phyloP scores from a whole-genome alignment of 2,797 vertebrate genomes.

The Crax fasciolata region DNA sequence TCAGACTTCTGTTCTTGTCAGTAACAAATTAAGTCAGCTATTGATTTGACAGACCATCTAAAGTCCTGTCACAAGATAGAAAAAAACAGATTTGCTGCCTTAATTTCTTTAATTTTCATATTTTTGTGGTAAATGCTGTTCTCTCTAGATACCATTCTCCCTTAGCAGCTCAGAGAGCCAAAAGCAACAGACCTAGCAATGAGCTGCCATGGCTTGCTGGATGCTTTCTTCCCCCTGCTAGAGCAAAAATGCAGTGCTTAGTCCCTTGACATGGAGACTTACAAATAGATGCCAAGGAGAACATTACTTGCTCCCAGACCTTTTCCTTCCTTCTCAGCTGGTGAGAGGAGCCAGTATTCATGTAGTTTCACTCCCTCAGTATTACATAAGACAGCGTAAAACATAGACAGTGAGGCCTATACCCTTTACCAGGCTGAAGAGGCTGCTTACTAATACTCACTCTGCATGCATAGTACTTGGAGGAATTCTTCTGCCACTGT shows the following conservation, averaged over 20 bases:
- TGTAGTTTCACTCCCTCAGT: not conserved
- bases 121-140: not conserved
- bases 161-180: not conserved
- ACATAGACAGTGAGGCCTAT: not conserved
- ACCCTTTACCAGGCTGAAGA: rapidly evolving
- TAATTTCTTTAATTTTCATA: not conserved
- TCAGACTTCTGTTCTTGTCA: not conserved
- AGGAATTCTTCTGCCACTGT: not conserved
- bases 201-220: not conserved
- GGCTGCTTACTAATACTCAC: not conserved
- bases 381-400: not conserved
- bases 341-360: not conserved
- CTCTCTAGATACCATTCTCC: rapidly evolving
- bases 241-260: not conserved
- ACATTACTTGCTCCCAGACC: rapidly evolving
- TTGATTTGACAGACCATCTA: not conserved
- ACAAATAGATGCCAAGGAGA: not conserved
- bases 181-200: not conserved
- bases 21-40: not conserved
- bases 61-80: not conserved
- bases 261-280: rapidly evolving
- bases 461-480: not conserved
- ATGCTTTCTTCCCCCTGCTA: not conserved
- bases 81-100: not conserved
- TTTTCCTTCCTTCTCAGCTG: not conserved